These are phyloP conservation scores for Corythoichthys intestinalis DNA, from an alignment of 2,113 vertebrate genomes.

Conservation along the genomic window DNA sequence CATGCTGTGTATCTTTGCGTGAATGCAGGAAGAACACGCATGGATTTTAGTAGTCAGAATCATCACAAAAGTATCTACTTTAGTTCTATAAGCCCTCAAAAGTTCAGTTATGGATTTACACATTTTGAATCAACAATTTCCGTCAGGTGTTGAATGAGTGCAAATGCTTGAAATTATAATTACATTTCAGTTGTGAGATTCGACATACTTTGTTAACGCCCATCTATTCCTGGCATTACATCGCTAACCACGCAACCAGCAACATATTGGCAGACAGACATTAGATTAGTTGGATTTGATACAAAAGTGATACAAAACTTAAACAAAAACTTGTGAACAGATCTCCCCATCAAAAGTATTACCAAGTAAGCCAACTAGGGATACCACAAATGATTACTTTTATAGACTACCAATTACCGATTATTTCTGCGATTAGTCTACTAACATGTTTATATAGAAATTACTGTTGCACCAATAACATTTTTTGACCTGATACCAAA, in stretches of 20 bases:
- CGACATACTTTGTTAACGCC: constrained; percentile 35
- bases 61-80: constrained; percentile 22
- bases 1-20: neutral
- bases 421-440: too few species aligned
- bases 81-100: constrained; percentile 57
- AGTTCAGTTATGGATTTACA: neutral
- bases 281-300: neutral
- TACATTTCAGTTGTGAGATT: constrained; percentile 60
- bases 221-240: constrained; percentile 9
- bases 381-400: too few species aligned
- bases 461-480: too few species aligned
- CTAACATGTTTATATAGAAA: too few species aligned
- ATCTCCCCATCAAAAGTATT: too few species aligned
- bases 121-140: constrained; percentile 7
- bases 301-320: neutral
- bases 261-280: neutral
- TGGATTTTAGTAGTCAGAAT: neutral
- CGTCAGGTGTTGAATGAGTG: constrained; percentile 50
- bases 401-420: too few species aligned
- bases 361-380: too few species aligned
- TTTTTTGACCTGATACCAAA: too few species aligned
- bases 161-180: constrained; percentile 36
- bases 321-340: too few species aligned
- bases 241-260: neutral
- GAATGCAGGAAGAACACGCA: neutral